Conservation (phyloP, 2,888 invertebrate genomes). For the Drosophila gaucha region DNA sequence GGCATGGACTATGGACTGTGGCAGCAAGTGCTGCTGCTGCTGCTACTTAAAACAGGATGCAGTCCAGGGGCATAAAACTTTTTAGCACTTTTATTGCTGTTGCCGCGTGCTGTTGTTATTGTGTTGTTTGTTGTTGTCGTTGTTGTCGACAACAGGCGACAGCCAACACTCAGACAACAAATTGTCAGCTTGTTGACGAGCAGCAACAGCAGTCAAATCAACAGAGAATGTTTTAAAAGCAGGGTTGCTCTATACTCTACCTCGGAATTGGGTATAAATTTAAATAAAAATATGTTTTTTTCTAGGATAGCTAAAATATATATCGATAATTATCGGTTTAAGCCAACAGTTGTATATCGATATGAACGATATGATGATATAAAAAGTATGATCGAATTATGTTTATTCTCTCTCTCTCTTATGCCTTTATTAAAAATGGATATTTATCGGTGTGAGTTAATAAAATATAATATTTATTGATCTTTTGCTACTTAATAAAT, state of each 20-base stretch:
- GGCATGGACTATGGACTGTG: slow-evolving; percentile 11
- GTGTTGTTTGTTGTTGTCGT: slow-evolving; percentile 49
- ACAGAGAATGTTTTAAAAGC: neutral
- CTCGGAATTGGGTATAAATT: neutral
- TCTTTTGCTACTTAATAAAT: no score
- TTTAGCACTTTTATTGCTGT: slow-evolving; percentile 75
- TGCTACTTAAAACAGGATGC: slow-evolving; percentile 65
- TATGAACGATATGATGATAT: no score
- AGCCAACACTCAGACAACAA: slow-evolving; percentile 67
- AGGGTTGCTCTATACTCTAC: neutral
- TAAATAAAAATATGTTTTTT: no score
- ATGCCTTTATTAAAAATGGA: no score
- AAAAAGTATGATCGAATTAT: no score
- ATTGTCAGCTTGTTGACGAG: slow-evolving; percentile 74
- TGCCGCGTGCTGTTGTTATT: slow-evolving; percentile 21
- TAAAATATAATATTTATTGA: no score
- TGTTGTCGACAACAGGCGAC: slow-evolving; percentile 44
- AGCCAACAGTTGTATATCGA: no score
- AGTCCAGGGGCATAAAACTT: slow-evolving; percentile 74
- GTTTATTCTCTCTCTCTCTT: no score
- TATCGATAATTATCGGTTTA: no score
- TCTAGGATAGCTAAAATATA: no score
- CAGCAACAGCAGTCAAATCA: slow-evolving; percentile 20
- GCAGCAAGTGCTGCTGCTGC: slow-evolving; percentile 8
- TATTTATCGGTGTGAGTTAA: neutral